Conservation (phyloP, 2,888 invertebrate species). For the Patella pellucida region DNA sequence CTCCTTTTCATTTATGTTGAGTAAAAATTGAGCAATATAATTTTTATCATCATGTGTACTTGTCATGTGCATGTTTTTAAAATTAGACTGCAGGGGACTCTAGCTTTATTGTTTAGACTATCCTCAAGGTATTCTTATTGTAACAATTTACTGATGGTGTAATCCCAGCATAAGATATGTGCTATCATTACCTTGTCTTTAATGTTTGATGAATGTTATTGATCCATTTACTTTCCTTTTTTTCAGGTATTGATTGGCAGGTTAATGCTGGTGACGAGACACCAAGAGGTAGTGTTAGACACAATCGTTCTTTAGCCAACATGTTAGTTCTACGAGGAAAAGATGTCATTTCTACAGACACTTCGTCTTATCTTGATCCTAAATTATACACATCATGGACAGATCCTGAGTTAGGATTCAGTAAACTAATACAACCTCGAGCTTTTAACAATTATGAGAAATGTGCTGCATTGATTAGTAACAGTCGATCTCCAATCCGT, state of each 20-base stretch:
- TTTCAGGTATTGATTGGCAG: conserved; percentile 68
- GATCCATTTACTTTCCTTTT: neutral
- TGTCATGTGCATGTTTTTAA: too few species aligned
- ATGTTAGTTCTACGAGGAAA: conserved; percentile 62
- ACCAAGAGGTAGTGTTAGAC: conserved; percentile 38
- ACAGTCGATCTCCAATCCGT: conserved; percentile 62
- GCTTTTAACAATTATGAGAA: conserved; percentile 67
- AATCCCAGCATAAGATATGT: neutral
- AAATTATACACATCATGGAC: conserved; percentile 64
- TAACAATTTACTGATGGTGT: too few species aligned
- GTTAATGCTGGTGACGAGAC: conserved; percentile 47
- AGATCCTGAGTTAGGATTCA: conserved; percentile 45
- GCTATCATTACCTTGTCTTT: conserved; percentile 17
- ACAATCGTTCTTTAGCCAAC: conserved; percentile 63
- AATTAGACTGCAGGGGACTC: too few species aligned
- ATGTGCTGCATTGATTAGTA: conserved; percentile 66
- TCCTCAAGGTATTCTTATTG: too few species aligned
- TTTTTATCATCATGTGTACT: too few species aligned
- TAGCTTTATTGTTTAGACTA: too few species aligned
- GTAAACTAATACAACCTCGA: conserved; percentile 56
- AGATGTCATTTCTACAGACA: conserved; percentile 50
- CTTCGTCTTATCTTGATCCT: conserved; percentile 52
- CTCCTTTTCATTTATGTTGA: neutral
- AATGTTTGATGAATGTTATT: conserved; percentile 12
- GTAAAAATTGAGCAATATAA: too few species aligned